Evolutionary conservation across 2,797 vertebrate genomes (phyloP).

Genomic region (Anniella stebbinsi): DNA sequence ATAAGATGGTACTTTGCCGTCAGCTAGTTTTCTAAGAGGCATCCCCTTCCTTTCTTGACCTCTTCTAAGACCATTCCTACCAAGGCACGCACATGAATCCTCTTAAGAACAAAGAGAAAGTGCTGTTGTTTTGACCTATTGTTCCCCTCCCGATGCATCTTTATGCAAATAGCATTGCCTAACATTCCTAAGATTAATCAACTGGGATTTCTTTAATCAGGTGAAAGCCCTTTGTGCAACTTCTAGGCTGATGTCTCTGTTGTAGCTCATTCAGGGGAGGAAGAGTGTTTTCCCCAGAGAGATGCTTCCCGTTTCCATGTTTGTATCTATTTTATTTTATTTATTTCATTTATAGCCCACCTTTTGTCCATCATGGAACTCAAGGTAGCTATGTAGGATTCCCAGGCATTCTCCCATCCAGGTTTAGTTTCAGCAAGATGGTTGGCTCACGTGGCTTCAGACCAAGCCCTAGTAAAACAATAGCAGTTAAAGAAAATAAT

Average conservation of each 20-base stretch:
- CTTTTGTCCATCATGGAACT: no score
- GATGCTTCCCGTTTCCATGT: neutral
- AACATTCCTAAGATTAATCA: neutral
- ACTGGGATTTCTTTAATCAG: neutral
- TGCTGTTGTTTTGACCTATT: neutral
- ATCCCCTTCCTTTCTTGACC: neutral
- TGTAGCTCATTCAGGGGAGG: neutral
- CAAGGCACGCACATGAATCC: neutral
- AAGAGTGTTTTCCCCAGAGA: neutral
- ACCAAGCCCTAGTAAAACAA: neutral
- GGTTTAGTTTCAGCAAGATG: no score
- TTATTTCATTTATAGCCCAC: no score
- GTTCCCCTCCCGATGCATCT: no score
- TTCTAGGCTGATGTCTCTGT: neutral
- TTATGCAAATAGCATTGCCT: neutral
- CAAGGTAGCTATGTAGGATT: no score
- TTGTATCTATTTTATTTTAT: no score
- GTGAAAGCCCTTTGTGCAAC: neutral
- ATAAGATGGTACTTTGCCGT: neutral
- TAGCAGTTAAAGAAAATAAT: neutral
- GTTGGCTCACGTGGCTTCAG: no score
- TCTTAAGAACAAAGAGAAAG: neutral
- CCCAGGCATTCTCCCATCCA: no score
- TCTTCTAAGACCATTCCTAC: neutral
- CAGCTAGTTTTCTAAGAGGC: neutral